Evolutionary conservation across 1,140 invertebrate genomes (phyloP).

Genomic region (Philotrypesis tridentata): DNA sequence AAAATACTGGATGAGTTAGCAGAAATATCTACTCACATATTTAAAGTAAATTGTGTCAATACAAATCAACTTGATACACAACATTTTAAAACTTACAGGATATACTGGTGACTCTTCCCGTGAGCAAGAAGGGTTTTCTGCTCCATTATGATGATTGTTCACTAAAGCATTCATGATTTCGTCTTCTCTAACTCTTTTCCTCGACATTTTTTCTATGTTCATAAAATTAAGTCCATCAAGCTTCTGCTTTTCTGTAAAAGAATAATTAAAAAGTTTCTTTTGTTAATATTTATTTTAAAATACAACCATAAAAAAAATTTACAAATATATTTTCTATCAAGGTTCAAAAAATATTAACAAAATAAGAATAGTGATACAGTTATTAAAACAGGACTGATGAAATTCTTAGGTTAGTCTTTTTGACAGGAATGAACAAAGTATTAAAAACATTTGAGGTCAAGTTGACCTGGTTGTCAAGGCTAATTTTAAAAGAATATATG

Average conservation of each 20-base stretch:
- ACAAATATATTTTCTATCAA: not conserved
- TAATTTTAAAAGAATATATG: slow-evolving; percentile 22
- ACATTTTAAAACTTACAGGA: slow-evolving; percentile 55
- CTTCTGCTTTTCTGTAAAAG: slow-evolving; percentile 28
- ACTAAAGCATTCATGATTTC: slow-evolving; percentile 49
- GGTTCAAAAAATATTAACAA: not conserved
- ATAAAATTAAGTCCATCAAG: slow-evolving; percentile 52
- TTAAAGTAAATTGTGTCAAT: not conserved
- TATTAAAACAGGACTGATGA: slow-evolving; percentile 1
- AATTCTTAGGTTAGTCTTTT: slow-evolving; percentile 2
- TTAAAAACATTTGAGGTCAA: slow-evolving; percentile 41
- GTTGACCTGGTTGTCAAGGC: slow-evolving; percentile 44
- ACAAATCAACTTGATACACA: not conserved
- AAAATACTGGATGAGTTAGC: not conserved
- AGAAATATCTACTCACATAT: not conserved
- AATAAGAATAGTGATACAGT: not conserved
- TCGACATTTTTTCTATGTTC: slow-evolving; percentile 61
- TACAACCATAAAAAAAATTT: not conserved
- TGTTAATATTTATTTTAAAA: not conserved
- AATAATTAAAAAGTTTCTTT: not conserved
- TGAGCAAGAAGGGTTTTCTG: slow-evolving; percentile 53
- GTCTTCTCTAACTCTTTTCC: slow-evolving; percentile 60
- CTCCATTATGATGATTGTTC: slow-evolving; percentile 57
- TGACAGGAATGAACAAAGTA: not conserved
- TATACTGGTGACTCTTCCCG: slow-evolving; percentile 55